Conservation (phyloP, 2,888 invertebrate species). For the Argynnis bischoffii region DNA sequence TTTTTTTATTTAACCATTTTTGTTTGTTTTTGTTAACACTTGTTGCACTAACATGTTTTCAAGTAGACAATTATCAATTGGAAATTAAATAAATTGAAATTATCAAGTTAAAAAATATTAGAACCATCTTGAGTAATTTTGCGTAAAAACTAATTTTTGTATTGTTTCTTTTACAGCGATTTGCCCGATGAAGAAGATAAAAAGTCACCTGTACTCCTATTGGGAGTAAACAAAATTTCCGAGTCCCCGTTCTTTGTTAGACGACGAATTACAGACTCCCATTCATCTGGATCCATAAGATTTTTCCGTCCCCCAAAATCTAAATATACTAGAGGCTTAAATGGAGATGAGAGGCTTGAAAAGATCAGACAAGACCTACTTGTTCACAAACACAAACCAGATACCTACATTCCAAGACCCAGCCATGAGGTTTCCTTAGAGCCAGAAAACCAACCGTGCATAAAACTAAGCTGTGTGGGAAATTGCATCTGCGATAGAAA, state of each 20-base stretch:
- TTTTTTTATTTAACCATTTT: slow-evolving; percentile 23
- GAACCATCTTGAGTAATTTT: too few relatives aligned
- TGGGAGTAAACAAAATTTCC: slow-evolving; percentile 83
- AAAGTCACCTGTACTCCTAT: slow-evolving; percentile 82
- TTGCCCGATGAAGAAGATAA: slow-evolving; percentile 83
- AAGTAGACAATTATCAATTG: not conserved
- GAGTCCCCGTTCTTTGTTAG: slow-evolving; percentile 71
- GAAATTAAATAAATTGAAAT: too few relatives aligned
- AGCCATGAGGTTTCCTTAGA: slow-evolving; percentile 65
- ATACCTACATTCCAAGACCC: slow-evolving; percentile 69
- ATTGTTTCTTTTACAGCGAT: slow-evolving; percentile 74
- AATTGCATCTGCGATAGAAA: slow-evolving; percentile 72
- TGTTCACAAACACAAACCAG: slow-evolving; percentile 70
- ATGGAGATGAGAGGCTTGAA: slow-evolving; percentile 74
- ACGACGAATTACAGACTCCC: slow-evolving; percentile 67
- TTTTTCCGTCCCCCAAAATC: slow-evolving; percentile 75
- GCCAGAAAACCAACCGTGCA: slow-evolving; percentile 58
- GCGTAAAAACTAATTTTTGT: too few relatives aligned
- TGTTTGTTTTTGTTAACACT: slow-evolving; percentile 30
- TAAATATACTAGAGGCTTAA: slow-evolving; percentile 72
- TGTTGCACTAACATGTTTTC: slow-evolving; percentile 5
- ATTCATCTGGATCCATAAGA: slow-evolving; percentile 68
- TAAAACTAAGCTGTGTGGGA: slow-evolving; percentile 67
- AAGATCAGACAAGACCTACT: slow-evolving; percentile 74
- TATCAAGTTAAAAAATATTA: too few relatives aligned